A percentile compares a stretch with the other conserved stretches of the same genome.
Evolutionary conservation across 2,113 vertebrate species (phyloP).

Genomic region (Lathamus discolor): DNA sequence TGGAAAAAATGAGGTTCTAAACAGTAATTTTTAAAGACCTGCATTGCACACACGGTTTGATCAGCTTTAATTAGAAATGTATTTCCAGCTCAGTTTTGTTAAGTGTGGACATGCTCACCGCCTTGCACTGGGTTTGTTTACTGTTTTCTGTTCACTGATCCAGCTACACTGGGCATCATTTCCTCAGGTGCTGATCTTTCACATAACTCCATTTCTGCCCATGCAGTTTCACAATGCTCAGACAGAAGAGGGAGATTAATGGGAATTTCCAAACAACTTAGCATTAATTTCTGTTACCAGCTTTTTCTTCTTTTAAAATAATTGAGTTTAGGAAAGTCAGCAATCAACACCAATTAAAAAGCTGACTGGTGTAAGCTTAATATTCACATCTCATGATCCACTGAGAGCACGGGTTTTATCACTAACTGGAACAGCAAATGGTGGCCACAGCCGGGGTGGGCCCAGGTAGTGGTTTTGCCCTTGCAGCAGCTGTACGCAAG

Average conservation of each 20-base stretch:
- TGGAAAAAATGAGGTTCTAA: neutral
- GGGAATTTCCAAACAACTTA: neutral
- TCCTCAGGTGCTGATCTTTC: neutral
- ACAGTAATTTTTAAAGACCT: constrained; percentile 16
- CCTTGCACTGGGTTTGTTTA: neutral
- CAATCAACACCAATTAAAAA: neutral
- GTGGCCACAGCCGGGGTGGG: neutral
- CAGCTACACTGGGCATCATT: neutral
- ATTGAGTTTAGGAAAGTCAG: neutral
- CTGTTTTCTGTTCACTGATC: neutral
- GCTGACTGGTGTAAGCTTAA: neutral
- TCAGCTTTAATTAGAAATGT: constrained; percentile 25
- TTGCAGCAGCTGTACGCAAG: neutral
- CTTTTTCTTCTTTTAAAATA: neutral
- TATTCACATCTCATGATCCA: neutral
- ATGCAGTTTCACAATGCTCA: neutral
- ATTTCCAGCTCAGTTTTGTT: neutral
- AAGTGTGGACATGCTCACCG: neutral
- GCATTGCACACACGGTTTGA: neutral
- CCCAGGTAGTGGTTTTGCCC: neutral
- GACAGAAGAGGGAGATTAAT: neutral
- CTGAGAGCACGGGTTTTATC: neutral
- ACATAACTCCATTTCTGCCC: neutral
- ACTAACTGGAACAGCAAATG: neutral
- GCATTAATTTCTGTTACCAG: neutral